These are phyloP conservation scores for Gallinago media DNA, from an alignment of 2,113 vertebrate species.

Conservation along the genomic window DNA sequence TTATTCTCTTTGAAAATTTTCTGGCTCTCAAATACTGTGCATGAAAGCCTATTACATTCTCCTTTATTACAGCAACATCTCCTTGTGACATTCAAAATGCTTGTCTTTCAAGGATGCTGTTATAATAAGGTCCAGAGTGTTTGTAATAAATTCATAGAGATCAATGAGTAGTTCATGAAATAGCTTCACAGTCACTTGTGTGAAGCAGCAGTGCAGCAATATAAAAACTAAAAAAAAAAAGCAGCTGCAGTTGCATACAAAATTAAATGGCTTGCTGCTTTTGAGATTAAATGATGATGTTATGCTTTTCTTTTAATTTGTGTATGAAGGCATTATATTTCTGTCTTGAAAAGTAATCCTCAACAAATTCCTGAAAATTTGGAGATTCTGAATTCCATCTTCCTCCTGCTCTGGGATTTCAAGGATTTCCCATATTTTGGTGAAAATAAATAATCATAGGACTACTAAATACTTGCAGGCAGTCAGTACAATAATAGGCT, in stretches of 20 bases:
- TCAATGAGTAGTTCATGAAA: conserved; percentile 52
- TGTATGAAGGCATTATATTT: background rate
- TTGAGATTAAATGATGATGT: background rate
- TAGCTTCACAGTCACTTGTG: background rate
- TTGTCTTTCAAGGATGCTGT: conserved; percentile 56
- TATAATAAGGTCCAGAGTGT: conserved; percentile 40
- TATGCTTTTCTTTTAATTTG: background rate
- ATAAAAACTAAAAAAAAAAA: background rate
- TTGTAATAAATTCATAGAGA: conserved; percentile 59
- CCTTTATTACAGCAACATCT: conserved; percentile 49
- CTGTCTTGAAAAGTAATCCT: background rate
- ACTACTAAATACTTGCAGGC: conserved; percentile 30
- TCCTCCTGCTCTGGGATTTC: background rate
- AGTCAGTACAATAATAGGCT: conserved; percentile 33
- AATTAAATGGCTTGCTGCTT: background rate
- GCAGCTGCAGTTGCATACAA: background rate
- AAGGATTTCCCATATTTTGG: conserved; percentile 45
- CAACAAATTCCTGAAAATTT: background rate
- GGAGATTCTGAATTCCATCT: background rate
- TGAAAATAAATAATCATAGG: conserved; percentile 31
- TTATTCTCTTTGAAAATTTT: conserved; percentile 67
- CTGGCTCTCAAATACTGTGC: conserved; percentile 20
- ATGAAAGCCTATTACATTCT: conserved; percentile 17
- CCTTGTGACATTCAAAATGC: conserved; percentile 49
- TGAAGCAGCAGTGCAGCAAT: background rate